Evolutionary conservation across 2,888 invertebrate genomes (phyloP).

Genomic region (Calameuta pallipes): DNA sequence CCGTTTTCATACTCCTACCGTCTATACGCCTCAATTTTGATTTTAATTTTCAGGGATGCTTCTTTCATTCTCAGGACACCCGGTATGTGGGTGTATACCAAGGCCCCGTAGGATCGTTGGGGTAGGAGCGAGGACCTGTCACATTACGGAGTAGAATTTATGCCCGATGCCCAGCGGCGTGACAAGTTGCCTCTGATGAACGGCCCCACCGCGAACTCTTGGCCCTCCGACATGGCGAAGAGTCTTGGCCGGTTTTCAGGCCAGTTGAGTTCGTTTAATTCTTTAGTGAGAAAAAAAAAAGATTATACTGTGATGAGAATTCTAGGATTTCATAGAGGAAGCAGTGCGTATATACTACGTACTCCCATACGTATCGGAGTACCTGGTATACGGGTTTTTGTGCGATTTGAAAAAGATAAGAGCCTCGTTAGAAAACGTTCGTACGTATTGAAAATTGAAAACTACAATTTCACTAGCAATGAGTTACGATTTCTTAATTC

Average conservation of each 20-base stretch:
- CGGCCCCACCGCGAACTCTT: constrained; percentile 64
- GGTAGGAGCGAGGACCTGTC: constrained; percentile 61
- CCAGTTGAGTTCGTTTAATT: neutral
- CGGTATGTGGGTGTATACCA: constrained; percentile 45
- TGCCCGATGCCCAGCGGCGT: constrained; percentile 66
- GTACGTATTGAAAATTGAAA: neutral
- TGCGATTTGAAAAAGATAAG: too few species aligned
- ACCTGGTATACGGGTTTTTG: too few species aligned
- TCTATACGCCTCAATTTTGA: neutral
- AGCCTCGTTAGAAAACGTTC: neutral
- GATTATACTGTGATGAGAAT: neutral
- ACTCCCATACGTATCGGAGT: too few species aligned
- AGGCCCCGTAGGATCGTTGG: constrained; percentile 1
- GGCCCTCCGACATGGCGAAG: constrained; percentile 49
- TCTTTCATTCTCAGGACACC: constrained; percentile 41
- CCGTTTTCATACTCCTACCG: neutral
- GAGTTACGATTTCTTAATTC: neutral
- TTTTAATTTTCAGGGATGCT: neutral
- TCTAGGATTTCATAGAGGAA: neutral
- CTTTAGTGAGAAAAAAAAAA: neutral
- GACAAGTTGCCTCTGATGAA: constrained; percentile 67
- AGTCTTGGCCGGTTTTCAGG: neutral
- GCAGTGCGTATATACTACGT: neutral
- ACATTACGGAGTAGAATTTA: constrained; percentile 65
- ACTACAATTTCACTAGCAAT: neutral